Conservation (phyloP, 2,113 vertebrate genomes). For the Jaculus jaculus region DNA sequence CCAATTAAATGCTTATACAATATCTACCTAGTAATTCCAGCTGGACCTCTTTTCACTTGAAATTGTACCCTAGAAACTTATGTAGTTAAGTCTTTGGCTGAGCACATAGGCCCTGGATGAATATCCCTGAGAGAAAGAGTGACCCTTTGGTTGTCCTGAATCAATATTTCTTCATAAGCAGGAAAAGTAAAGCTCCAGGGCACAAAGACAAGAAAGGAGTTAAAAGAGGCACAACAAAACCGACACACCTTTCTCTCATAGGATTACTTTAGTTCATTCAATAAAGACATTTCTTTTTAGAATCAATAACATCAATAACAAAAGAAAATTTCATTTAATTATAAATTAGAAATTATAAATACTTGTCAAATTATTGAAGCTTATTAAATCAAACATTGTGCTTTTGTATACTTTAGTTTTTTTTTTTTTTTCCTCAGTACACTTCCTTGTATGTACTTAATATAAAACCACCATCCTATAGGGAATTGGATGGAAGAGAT, state of each 20-base stretch:
- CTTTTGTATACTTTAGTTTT: neutral
- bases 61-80: neutral
- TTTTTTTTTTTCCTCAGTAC: neutral
- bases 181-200: slow-evolving; percentile 27
- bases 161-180: slow-evolving; percentile 56
- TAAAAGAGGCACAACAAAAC: neutral
- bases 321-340: neutral
- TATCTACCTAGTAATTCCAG: neutral
- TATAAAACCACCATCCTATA: neutral
- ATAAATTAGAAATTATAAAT: neutral
- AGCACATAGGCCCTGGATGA: neutral
- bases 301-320: neutral
- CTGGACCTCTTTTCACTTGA: neutral
- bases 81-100: neutral
- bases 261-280: neutral
- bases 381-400: neutral
- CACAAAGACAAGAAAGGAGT: neutral
- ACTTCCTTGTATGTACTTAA: neutral
- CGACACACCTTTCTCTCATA: neutral
- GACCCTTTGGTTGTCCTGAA: neutral
- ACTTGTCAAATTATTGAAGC: neutral
- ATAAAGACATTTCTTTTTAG: neutral
- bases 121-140: neutral
- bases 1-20: neutral
- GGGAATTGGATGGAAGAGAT: fast-evolving